Conservation (phyloP, 2,797 vertebrate genomes). For the Monodelphis domestica region DNA sequence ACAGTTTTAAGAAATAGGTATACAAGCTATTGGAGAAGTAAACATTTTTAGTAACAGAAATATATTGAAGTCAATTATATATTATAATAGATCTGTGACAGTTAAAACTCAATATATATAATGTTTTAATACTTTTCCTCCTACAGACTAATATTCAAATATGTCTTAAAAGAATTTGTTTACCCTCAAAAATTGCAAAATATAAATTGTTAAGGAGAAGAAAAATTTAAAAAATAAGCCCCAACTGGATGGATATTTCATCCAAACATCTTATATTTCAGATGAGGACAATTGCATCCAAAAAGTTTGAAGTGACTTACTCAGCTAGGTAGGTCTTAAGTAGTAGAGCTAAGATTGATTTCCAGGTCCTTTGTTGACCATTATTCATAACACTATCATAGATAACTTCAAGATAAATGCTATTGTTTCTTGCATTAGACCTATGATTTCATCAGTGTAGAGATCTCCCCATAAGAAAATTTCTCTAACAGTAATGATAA, state of each 20-base stretch:
- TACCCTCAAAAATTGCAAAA: neutral
- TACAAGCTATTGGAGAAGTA: slow-evolving; percentile 19
- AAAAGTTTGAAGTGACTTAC: neutral
- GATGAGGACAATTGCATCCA: neutral
- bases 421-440: neutral
- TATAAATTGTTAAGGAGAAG: neutral
- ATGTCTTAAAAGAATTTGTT: slow-evolving; percentile 20
- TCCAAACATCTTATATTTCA: too few species aligned
- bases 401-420: neutral
- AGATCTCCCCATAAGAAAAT: neutral
- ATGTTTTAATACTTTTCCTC: neutral
- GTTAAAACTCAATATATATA: neutral
- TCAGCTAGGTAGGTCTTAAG: neutral
- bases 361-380: neutral
- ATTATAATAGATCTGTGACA: neutral
- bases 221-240: too few species aligned
- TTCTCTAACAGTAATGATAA: neutral
- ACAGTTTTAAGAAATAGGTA: slow-evolving; percentile 9
- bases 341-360: neutral
- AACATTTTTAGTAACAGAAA: slow-evolving; percentile 23
- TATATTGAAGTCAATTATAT: slow-evolving; percentile 25
- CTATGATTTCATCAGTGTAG: neutral
- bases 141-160: slow-evolving; percentile 1
- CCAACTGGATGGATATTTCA: too few species aligned
- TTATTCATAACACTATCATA: neutral